Base-by-base conservation (phyloP, 2,888 invertebrate genomes). In the Octodonta nipae region DNA sequence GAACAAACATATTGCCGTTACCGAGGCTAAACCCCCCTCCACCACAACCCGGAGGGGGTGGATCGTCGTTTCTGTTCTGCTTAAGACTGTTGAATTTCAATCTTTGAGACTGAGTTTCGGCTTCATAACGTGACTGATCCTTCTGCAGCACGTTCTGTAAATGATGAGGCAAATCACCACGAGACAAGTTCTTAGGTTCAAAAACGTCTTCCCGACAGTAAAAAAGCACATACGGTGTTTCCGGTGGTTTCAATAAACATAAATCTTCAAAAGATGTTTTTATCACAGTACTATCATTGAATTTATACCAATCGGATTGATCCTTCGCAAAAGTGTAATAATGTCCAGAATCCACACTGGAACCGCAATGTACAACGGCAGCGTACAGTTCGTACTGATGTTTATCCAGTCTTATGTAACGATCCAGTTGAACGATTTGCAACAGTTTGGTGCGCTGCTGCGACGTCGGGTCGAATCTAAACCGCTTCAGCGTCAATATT, bases 201-300 rank as follows among this genome's bases (percentile, higher is more conserved):
- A 42, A 16, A 37, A 55, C 35, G 44, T 62, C 55, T 26, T 51
- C 37, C 51, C 65, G 69, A 29, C 61, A 59, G 53, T 88, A 88
- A 52, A 88, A 81, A 25, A 88, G 62, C 37, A 88, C 78, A 52
- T 88, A 88, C 0, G 87, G 84, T 0, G 87, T 86, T 53, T 82
- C 78, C 8, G 78, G 76, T 2, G 76, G 73, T 41, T 70, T 69
- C 5, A 80, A 64, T 13, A 63, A 63, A 44, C 73, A 73, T 27
- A 83, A 63, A 33, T 77, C 73, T 1, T 66, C 63, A 5, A 75
- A 67, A 5, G 70, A 67, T 8, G 73, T 68, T 24, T 60, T 56
- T 1, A 70, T 68, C 1, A 88, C 84, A n/a, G 68, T 63, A 37
- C 74, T 77, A 48, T 88, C 88, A 52, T 87, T 85, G 52, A 83